Evolutionary conservation across 2,113 vertebrate genomes (phyloP).

Genomic region (Macaca fascicularis): T2T-MFA8v1.1 NC_088376.1:182244001-182244500

Average conservation of each 20-base stretch:
- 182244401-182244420: not conserved
- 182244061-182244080: not conserved
- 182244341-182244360: not conserved
- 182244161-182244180: not conserved
- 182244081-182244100: not conserved
- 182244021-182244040: too few species aligned
- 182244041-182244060: not conserved
- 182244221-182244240: not conserved
- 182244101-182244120: not conserved
- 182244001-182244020: not conserved
- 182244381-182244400: not conserved
- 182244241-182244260: not conserved
- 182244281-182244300: not conserved
- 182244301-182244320: not conserved
- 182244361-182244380: not conserved
- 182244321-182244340: not conserved
- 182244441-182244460: not conserved
- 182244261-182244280: not conserved
- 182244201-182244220: not conserved
- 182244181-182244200: not conserved
- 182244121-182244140: not conserved
- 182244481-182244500: conserved; percentile 80
- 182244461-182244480: not conserved
- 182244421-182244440: not conserved
- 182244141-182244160: not conserved